phyloP scores from a whole-genome alignment of 2,797 vertebrate species.

The Erithacus rubecula region DNA sequence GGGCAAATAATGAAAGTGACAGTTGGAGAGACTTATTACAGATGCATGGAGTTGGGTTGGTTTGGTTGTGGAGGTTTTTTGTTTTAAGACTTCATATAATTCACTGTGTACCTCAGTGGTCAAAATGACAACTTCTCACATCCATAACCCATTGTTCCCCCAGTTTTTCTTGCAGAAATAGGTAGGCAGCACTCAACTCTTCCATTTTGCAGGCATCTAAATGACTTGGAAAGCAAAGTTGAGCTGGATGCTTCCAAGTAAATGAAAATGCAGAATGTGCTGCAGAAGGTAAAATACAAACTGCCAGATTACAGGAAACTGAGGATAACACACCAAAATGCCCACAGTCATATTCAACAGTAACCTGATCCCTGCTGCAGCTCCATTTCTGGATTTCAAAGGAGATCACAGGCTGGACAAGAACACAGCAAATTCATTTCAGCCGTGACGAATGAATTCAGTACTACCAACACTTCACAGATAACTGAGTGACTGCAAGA shows the following conservation, averaged over 20 bases:
- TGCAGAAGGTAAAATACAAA: neutral
- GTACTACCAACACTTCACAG: neutral
- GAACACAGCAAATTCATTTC: neutral
- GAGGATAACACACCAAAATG: neutral
- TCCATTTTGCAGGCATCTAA: neutral
- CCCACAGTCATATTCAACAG: neutral
- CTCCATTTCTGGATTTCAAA: neutral
- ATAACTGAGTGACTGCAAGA: neutral
- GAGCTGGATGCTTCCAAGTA: neutral
- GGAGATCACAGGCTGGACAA: neutral
- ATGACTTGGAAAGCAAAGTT: neutral
- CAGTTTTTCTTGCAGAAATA: neutral
- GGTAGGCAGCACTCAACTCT: neutral
- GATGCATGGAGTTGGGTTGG: neutral
- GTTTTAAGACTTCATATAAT: constrained; percentile 5
- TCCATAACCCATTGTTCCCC: neutral
- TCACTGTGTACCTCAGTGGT: neutral
- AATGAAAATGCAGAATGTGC: neutral
- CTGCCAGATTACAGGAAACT: neutral
- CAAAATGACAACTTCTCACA: neutral
- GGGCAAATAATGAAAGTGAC: constrained; percentile 67
- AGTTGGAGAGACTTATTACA: constrained; percentile 49
- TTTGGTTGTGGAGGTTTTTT: neutral
- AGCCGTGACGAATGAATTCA: neutral
- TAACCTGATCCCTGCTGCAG: neutral